Percentiles rank a stretch among this genome's conserved stretches.
phyloP scores from a whole-genome alignment of 2,113 vertebrate species.

The Columba janthina region DNA sequence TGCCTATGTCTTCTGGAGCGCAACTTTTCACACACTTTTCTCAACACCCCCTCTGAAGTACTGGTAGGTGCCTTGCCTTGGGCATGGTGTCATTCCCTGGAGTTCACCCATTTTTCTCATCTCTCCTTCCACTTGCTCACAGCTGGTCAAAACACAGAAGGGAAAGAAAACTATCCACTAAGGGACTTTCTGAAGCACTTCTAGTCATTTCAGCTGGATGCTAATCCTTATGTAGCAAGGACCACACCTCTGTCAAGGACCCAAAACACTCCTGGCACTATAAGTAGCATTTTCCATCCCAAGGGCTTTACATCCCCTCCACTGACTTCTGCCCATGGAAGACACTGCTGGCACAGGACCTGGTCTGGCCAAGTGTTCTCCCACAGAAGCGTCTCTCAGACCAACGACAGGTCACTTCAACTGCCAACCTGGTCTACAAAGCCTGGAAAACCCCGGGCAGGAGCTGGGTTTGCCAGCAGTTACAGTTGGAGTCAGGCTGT shows the following conservation, averaged over 20 bases:
- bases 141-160: neutral
- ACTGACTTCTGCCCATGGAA: neutral
- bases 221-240: neutral
- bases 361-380: neutral
- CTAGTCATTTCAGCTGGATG: neutral
- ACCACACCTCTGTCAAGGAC: neutral
- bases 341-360: neutral
- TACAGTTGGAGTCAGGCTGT: neutral
- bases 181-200: constrained; percentile 7
- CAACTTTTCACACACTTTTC: neutral
- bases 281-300: neutral
- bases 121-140: neutral
- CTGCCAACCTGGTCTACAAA: neutral
- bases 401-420: neutral
- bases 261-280: neutral
- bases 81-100: fast-evolving
- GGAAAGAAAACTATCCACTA: neutral
- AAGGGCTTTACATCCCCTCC: neutral
- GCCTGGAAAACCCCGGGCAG: neutral
- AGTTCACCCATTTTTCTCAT: neutral
- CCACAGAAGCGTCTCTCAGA: neutral
- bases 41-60: neutral
- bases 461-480: neutral
- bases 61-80: fast-evolving
- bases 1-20: neutral